phyloP scores from a whole-genome alignment of 1,140 invertebrate genomes.

The Wasmannia auropunctata region DNA sequence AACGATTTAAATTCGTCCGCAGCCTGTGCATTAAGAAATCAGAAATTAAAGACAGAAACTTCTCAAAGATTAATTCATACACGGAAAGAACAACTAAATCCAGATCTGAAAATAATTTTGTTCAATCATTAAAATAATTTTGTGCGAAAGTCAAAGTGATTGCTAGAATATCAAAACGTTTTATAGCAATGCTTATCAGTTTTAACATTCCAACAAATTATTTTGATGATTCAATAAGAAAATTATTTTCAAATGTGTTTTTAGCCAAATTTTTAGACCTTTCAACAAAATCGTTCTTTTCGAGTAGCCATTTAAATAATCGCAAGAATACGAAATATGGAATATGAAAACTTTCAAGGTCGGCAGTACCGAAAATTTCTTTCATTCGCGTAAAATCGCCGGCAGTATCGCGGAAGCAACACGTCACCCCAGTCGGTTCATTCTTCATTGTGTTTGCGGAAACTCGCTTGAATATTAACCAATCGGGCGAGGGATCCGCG shows the following conservation, averaged over 20 bases:
- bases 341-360: not conserved
- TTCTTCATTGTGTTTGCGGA: conserved; percentile 40
- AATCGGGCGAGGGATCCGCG: not conserved
- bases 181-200: too few species aligned
- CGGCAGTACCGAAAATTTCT: not conserved
- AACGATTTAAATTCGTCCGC: not conserved
- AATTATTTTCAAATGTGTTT: too few species aligned
- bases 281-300: too few species aligned
- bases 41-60: too few species aligned
- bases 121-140: too few species aligned
- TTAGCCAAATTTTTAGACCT: too few species aligned
- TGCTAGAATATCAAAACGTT: too few species aligned
- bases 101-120: too few species aligned
- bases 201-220: too few species aligned
- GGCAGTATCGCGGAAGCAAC: not conserved
- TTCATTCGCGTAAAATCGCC: not conserved
- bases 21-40: not conserved
- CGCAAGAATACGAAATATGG: not conserved
- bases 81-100: too few species aligned
- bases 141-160: too few species aligned
- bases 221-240: too few species aligned
- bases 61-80: not conserved
- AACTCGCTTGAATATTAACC: conserved; percentile 48
- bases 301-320: not conserved
- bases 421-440: conserved; percentile 24